Evolutionary conservation across 2,888 invertebrate species (phyloP), one percentile per base, ranked within the genome.

Genomic region (Protodeltote pygarga): DNA sequence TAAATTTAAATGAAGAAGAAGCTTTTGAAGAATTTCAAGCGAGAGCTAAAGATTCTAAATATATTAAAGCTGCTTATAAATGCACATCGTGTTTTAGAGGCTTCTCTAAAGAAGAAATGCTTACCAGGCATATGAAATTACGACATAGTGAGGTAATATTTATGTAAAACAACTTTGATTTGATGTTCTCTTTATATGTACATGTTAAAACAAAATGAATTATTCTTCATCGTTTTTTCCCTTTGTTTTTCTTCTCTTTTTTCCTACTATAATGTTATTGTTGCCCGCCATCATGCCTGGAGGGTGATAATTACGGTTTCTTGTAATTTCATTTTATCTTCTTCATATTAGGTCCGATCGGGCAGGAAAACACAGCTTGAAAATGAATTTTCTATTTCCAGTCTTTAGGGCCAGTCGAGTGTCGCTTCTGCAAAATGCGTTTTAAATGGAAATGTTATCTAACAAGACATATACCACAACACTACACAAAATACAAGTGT

Each of bases 101-200:
- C 1, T 89, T 88, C 48, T 85, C 87, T 0, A 82, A 81, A 41
- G 81, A 81, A 15, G 82, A 86, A 24, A 88, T 85, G 73, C 51
- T 85, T 35, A 73, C 73, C 8, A 72, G 88, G 24, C 89, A 89
- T 61, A 65, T 66, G 10, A 72, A 79, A 46, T 66, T 85, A 9
- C 73, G 80, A 27, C 87, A 89, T 47, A 73, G 70, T 71, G 78
- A 82, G 80, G 88, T 87, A 60, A 69, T 63, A 20, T 10, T 28
- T 6, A 9, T 5, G 3, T 9, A 5, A 8, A 3, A 21, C 8
- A n/a, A n/a, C n/a, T n/a, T n/a, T n/a, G n/a, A n/a, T n/a, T n/a
- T n/a, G n/a, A n/a, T n/a, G n/a, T n/a, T n/a, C n/a, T n/a, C n/a
- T n/a, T n/a, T n/a, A n/a, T n/a, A n/a, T n/a, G n/a, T n/a, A n/a